Conservation (phyloP, 2,888 invertebrate genomes). For the Lysandra coridon region DNA sequence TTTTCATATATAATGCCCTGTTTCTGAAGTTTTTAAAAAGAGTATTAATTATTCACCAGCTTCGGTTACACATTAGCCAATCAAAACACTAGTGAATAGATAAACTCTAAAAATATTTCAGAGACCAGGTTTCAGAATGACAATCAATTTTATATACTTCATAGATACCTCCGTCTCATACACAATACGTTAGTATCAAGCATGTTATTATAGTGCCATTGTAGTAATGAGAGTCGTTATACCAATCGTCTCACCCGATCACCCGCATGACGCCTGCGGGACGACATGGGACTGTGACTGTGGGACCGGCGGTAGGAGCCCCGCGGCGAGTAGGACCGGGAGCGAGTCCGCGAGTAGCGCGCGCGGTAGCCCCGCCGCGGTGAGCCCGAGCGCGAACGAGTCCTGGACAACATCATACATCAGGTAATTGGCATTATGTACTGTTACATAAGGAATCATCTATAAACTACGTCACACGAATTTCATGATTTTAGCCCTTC, state of each 20-base stretch:
- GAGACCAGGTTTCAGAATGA: too few species aligned
- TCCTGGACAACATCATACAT: slow-evolving; percentile 47
- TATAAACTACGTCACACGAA: too few species aligned
- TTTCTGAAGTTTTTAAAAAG: too few species aligned
- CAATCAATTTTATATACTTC: too few species aligned
- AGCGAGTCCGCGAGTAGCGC: slow-evolving; percentile 84
- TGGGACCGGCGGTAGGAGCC: slow-evolving; percentile 83
- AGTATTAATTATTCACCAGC: too few species aligned
- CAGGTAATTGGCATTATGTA: neutral
- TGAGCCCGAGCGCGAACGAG: slow-evolving; percentile 82
- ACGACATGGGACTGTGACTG: slow-evolving; percentile 91
- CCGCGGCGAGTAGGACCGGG: slow-evolving; percentile 82
- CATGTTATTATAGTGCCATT: slow-evolving; percentile 18
- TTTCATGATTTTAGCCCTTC: too few species aligned
- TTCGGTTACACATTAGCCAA: too few species aligned
- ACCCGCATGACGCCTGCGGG: slow-evolving; percentile 87
- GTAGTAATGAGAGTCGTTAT: slow-evolving; percentile 38
- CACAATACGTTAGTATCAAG: slow-evolving; percentile 1
- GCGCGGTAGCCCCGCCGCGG: slow-evolving; percentile 71
- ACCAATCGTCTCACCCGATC: slow-evolving; percentile 80
- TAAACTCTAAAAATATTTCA: too few species aligned
- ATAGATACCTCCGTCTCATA: neutral
- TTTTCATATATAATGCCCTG: neutral
- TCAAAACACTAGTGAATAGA: too few species aligned
- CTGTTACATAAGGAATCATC: too few species aligned